Evolutionary conservation across 2,797 vertebrate genomes (phyloP).

Genomic region (Morus bassanus): DNA sequence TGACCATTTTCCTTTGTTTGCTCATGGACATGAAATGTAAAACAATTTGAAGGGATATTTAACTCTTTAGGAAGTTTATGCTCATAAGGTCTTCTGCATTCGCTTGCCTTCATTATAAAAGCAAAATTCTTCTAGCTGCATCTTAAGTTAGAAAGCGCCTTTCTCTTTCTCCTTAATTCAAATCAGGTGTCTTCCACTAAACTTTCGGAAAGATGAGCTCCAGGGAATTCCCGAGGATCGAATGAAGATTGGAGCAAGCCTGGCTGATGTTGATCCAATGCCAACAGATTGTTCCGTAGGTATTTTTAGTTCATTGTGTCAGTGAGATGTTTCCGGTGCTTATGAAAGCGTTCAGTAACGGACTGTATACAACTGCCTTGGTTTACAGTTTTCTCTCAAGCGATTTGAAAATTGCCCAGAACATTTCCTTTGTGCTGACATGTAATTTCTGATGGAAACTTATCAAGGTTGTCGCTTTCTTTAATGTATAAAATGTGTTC

Average conservation of each 20-base stretch:
- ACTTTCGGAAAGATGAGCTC: constrained; percentile 87
- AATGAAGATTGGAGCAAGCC: constrained; percentile 89
- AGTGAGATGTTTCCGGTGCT: neutral
- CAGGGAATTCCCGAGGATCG: constrained; percentile 89
- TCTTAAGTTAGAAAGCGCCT: neutral
- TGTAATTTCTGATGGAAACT: too few species aligned
- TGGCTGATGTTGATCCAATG: constrained; percentile 94
- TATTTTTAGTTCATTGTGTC: neutral
- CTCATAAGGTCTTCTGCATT: neutral
- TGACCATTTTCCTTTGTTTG: neutral
- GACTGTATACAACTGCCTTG: neutral
- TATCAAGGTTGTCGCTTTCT: too few species aligned
- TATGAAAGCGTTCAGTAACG: neutral
- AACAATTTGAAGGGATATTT: neutral
- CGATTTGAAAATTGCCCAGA: neutral
- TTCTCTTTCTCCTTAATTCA: neutral
- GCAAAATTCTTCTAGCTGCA: neutral
- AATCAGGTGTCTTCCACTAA: constrained; percentile 89
- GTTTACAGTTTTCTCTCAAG: neutral
- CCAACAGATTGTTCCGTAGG: constrained; percentile 88
- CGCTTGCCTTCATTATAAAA: neutral
- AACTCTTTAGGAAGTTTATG: neutral
- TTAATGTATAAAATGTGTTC: too few species aligned
- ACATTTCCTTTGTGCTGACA: too few species aligned
- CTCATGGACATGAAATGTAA: neutral